Base-by-base conservation (phyloP, 2,888 invertebrate genomes). In the Folsomia candida region DNA sequence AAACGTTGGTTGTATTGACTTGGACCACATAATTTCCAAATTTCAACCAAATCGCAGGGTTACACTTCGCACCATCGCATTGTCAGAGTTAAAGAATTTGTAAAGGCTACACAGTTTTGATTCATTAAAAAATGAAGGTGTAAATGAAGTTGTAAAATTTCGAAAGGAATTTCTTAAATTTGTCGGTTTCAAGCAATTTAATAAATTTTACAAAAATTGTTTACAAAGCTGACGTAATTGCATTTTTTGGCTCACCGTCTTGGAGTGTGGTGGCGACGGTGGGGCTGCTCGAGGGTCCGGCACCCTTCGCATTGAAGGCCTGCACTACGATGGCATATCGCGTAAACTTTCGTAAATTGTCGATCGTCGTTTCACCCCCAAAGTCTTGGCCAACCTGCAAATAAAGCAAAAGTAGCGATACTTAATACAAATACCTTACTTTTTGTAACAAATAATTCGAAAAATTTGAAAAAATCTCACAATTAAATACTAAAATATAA, bases 221-320 rank as follows among this genome's bases (percentile, higher is more conserved):
- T 37, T 14, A 58, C 9, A 47, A n/a, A 68, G 57, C 11, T n/a
- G n/a, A n/a, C n/a, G n/a, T n/a, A n/a, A n/a, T n/a, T n/a, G n/a
- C n/a, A n/a, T n/a, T n/a, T n/a, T n/a, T n/a, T 20, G 18, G 11
- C 72, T 76, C 72, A 81, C 80, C 80, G 74, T 80, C 81, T 73
- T 81, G 81, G 22, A 79, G 71, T 9, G 81, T 81, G n/a, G 75
- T 73, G 20, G 78, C 80, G 25, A 80, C 70, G 2, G 77, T 72
- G 29, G 80, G 80, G 22, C 71, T 68, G 1, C 80, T 80, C 22
- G 81, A 73, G 3, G 82, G 82, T 0, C 82, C 82, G 1, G 80
- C 75, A 24, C 82, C 82, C 73, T 81, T 80, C 20, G 80, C 77
- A 74, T 82, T 82, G 74, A 81, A 81, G 4, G 81, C 81, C 74